Percentiles rank a stretch among this genome's conserved stretches.
Evolutionary conservation across 2,888 invertebrate genomes (phyloP).

Genomic region (Torymus tubicola): DNA sequence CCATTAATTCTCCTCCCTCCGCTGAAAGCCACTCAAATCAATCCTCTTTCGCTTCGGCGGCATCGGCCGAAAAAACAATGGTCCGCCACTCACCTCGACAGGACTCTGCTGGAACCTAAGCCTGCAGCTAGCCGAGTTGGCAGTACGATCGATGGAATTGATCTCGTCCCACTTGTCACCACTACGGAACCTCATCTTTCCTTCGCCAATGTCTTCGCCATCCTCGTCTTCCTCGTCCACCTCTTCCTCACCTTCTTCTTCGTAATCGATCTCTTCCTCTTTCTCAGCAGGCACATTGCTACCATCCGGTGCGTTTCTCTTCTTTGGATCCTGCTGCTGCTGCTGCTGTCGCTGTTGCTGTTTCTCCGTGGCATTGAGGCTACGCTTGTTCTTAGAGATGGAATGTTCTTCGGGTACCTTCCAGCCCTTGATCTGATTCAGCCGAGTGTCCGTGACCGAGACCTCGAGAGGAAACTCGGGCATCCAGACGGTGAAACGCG

Average conservation of each 20-base stretch:
- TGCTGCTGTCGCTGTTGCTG: slow-evolving; percentile 7
- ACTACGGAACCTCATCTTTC: slow-evolving; percentile 67
- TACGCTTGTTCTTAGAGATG: slow-evolving; percentile 73
- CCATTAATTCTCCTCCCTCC: too few species aligned
- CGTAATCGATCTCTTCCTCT: slow-evolving; percentile 69
- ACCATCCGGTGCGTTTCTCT: slow-evolving; percentile 40
- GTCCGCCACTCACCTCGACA: slow-evolving; percentile 80
- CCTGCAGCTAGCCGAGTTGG: slow-evolving; percentile 78
- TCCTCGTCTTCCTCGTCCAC: slow-evolving; percentile 63
- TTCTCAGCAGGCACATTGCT: slow-evolving; percentile 39
- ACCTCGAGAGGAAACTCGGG: slow-evolving; percentile 96
- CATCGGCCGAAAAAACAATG: neutral
- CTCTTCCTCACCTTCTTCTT: slow-evolving; percentile 64
- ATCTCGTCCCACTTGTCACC: slow-evolving; percentile 72
- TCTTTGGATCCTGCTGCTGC: slow-evolving; percentile 36
- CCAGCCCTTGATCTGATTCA: slow-evolving; percentile 97
- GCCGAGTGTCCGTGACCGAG: slow-evolving; percentile 89
- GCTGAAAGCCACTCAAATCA: too few species aligned
- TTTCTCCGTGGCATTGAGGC: slow-evolving; percentile 61
- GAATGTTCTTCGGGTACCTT: slow-evolving; percentile 88
- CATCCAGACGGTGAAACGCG: slow-evolving; percentile 97
- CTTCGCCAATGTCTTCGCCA: slow-evolving; percentile 65
- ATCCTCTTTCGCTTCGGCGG: too few species aligned
- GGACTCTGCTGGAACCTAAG: slow-evolving; percentile 94
- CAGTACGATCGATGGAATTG: slow-evolving; percentile 68